Percentiles rank a stretch among this genome's conserved stretches.
Conservation (phyloP, 1,140 invertebrate genomes). For the Araneus ventricosus region DNA sequence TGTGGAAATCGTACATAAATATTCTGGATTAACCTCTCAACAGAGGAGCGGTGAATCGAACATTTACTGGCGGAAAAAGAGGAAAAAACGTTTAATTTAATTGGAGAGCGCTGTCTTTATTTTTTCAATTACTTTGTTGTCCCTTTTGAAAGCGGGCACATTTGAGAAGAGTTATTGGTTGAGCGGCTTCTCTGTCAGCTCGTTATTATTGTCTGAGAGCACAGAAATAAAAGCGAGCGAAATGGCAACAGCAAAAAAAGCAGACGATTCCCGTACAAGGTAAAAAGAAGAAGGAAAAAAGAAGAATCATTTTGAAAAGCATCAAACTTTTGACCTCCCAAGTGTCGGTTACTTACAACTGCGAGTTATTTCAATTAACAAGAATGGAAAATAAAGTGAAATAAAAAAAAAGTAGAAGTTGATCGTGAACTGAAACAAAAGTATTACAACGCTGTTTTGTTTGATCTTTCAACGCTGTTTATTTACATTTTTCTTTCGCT, state of each 20-base stretch:
- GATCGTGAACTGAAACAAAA: background rate
- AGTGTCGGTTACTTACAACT: slow-evolving; percentile 63
- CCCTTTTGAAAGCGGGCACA: slow-evolving; percentile 64
- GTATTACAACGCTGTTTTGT: background rate
- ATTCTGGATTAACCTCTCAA: slow-evolving; percentile 70
- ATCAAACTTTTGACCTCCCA: slow-evolving; percentile 64
- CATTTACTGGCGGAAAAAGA: slow-evolving; percentile 39
- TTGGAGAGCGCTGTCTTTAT: slow-evolving; percentile 63
- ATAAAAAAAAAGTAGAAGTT: background rate
- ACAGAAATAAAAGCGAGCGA: slow-evolving; percentile 46
- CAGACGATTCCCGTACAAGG: background rate
- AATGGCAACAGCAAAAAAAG: slow-evolving; percentile 61
- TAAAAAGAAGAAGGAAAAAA: background rate
- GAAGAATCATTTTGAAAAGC: slow-evolving; percentile 39
- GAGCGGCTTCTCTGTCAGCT: slow-evolving; percentile 71
- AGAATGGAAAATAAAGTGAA: background rate
- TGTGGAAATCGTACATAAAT: slow-evolving; percentile 74
- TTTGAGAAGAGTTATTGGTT: slow-evolving; percentile 70
- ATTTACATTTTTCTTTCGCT: background rate
- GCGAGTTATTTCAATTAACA: slow-evolving; percentile 67
- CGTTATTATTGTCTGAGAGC: slow-evolving; percentile 67
- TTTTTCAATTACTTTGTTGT: slow-evolving; percentile 55
- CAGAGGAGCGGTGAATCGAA: slow-evolving; percentile 46
- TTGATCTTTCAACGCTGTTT: background rate
- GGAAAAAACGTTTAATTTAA: slow-evolving; percentile 68